phyloP scores from a whole-genome alignment of 2,797 vertebrate species.

The Sebastolobus altivelis region DNA sequence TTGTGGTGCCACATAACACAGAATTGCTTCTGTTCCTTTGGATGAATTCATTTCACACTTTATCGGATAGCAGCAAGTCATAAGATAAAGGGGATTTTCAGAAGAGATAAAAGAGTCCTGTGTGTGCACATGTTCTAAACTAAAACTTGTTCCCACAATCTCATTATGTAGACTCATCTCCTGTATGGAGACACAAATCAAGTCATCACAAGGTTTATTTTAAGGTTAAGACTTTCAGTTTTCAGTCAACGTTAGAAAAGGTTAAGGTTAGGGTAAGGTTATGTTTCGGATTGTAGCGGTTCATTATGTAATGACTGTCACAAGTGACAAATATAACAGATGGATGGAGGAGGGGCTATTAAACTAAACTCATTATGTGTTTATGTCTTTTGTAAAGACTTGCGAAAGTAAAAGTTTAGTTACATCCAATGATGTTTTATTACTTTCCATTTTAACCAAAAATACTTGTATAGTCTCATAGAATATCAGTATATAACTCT shows the following conservation, averaged over 20 bases:
- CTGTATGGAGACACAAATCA: neutral
- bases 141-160: neutral
- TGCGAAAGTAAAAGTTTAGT: neutral
- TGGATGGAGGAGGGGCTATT: neutral
- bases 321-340: neutral
- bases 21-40: constrained; percentile 15
- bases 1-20: neutral
- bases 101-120: neutral
- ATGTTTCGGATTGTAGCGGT: neutral
- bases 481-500: neutral
- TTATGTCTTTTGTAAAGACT: neutral
- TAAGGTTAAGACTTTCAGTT: neutral
- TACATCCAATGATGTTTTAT: neutral
- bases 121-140: neutral
- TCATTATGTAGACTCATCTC: neutral
- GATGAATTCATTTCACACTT: constrained; percentile 44
- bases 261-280: neutral
- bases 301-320: neutral
- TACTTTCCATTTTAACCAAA: neutral
- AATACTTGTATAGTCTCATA: neutral
- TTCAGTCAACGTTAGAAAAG: neutral
- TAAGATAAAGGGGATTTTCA: constrained; percentile 22
- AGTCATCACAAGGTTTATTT: neutral
- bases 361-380: neutral
- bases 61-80: constrained; percentile 37